Evolutionary conservation across 2,888 invertebrate species (phyloP), one percentile per base, ranked within the genome.

Genomic region (Ectobius pallidus): DNA sequence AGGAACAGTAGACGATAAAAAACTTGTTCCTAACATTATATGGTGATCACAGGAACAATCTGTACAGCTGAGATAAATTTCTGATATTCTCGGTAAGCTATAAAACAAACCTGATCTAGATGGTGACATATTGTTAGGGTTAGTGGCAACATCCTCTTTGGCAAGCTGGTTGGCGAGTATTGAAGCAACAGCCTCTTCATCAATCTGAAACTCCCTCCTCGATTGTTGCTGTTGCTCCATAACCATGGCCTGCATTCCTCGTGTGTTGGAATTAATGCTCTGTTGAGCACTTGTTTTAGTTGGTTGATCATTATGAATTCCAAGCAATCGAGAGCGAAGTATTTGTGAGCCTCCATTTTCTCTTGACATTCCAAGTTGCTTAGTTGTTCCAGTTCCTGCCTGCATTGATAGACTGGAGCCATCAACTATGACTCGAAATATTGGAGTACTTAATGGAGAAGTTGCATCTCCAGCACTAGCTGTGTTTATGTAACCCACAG

Each of bases 171-270:
- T 79, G 18, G 78, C 79, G 30, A 79, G 73, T 55, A 79, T 73
- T n/a, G 77, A 75, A 9, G 78, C 79, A 25, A 78, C 78, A 74
- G 78, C 78, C 70, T 78, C 78, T 71, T 78, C 78, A 58, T 78
- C 77, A 42, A 76, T 70, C 27, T 75, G 71, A 65, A 75, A 74
- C 18, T 73, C 74, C 52, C 75, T 44, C 55, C 63, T 74, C 14
- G 52, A 58, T 46, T 72, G 70, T 39, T 72, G 71, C n/a, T 55
- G 65, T 39, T 72, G 71, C n/a, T 55, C 55, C 22, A 72, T 34
- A 7, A 63, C 39, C 30, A 71, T 70, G 11, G 30, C 16, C 32
- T 49, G 70, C 25, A 70, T 34, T 25, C 39, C 32, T 39, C 34
- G 27, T 42, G 69, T 6, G 20, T 46, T 65, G 49, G 18, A 22